phyloP scores from a whole-genome alignment of 2,797 vertebrate genomes.

The Hydrocynus forskahlii region DNA sequence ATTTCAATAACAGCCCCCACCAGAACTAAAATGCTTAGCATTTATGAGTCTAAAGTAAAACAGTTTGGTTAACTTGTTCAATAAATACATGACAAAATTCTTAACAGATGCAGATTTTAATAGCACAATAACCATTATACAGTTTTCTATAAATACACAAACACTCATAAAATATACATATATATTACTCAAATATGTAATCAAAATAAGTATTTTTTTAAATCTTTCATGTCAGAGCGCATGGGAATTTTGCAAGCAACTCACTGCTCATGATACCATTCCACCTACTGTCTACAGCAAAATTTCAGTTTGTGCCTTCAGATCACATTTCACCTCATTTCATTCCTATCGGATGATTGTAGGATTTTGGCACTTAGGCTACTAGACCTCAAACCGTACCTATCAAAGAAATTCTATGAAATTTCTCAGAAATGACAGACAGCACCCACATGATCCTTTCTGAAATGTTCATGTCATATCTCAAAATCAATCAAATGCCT shows the following conservation, averaged over 20 bases:
- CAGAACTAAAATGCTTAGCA: neutral
- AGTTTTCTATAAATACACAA: constrained; percentile 40
- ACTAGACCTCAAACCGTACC: neutral
- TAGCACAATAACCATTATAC: constrained; percentile 20
- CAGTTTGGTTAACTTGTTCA: neutral
- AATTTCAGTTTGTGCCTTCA: constrained; percentile 8
- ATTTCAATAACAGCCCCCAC: no score
- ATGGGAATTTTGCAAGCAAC: neutral
- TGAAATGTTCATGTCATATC: neutral
- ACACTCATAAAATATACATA: constrained; percentile 34
- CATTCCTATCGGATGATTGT: neutral
- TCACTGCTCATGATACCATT: neutral
- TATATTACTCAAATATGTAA: constrained; percentile 36
- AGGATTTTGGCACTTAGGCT: neutral
- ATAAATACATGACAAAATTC: neutral
- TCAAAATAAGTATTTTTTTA: constrained; percentile 12
- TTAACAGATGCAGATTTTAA: constrained; percentile 29
- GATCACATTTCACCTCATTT: neutral
- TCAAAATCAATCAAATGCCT: neutral
- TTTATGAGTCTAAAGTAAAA: neutral
- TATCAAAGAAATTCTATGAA: neutral
- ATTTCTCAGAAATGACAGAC: constrained; percentile 3
- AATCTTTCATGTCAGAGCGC: neutral
- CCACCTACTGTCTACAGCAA: neutral
- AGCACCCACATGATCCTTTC: neutral